Evolutionary conservation across 2,888 invertebrate genomes (phyloP).

Genomic region (Cyaniris semiargus): DNA sequence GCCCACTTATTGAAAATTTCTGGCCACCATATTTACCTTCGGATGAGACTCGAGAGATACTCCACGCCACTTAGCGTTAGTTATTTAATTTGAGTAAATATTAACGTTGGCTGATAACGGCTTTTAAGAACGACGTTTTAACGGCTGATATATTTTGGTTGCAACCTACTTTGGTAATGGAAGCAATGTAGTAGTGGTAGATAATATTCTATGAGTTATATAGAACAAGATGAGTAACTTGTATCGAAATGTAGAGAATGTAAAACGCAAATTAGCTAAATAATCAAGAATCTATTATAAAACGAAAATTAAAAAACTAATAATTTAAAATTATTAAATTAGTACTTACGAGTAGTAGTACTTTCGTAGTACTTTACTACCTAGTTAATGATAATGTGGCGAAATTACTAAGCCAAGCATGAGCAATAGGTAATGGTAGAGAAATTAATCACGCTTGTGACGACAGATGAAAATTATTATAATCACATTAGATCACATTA

Average conservation of each 20-base stretch:
- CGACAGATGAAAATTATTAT: not conserved
- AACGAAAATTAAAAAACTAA: too few relatives aligned
- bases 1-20: conserved; percentile 62
- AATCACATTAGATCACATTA: not conserved
- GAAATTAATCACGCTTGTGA: not conserved
- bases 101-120: conserved; percentile 39
- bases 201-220: too few relatives aligned
- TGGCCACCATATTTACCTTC: conserved; percentile 50
- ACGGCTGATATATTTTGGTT: not conserved
- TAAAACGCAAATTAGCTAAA: too few relatives aligned
- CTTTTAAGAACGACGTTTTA: conserved; percentile 27
- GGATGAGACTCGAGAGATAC: conserved; percentile 50
- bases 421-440: not conserved
- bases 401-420: not conserved
- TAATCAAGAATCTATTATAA: too few relatives aligned
- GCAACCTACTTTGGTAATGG: not conserved
- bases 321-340: too few relatives aligned
- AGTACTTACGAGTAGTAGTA: too few relatives aligned
- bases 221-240: too few relatives aligned
- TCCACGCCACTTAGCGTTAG: conserved; percentile 40
- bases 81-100: conserved; percentile 43
- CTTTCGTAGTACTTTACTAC: too few relatives aligned
- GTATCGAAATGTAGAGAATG: too few relatives aligned
- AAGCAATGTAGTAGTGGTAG: not conserved
- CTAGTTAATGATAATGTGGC: too few relatives aligned